These are phyloP conservation scores for Mesorhabditis spiculigera DNA, from an alignment of 2,888 invertebrate genomes.

Conservation along the genomic window DNA sequence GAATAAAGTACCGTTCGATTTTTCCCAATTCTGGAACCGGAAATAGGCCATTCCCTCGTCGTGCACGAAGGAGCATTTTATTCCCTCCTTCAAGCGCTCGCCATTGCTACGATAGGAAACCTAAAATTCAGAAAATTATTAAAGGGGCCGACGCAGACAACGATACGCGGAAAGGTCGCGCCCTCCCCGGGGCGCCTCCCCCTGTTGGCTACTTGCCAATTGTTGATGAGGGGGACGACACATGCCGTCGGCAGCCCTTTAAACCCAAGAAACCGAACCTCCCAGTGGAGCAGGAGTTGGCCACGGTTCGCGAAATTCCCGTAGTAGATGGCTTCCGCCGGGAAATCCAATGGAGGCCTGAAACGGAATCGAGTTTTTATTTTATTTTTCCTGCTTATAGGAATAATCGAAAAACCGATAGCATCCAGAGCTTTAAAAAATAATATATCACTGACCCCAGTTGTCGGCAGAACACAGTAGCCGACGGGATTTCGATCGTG, in stretches of 20 bases:
- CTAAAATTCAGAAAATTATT: too few species aligned
- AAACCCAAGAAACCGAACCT: not conserved
- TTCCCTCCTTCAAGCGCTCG: too few species aligned
- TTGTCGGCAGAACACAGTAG: not conserved
- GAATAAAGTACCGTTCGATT: not conserved
- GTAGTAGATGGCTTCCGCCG: not conserved
- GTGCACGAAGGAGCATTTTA: not conserved
- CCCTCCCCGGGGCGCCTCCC: not conserved
- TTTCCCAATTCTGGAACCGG: not conserved
- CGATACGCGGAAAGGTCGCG: not conserved
- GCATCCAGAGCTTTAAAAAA: too few species aligned
- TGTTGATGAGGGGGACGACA: too few species aligned
- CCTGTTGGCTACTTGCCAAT: not conserved
- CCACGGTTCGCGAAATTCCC: slow-evolving; percentile 2
- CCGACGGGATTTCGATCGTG: slow-evolving; percentile 3
- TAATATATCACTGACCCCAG: not conserved
- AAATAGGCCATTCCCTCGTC: not conserved
- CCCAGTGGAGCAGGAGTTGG: not conserved
- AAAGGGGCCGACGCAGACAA: too few species aligned
- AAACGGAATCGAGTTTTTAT: not conserved
- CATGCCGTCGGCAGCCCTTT: too few species aligned
- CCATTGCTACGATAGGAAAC: too few species aligned
- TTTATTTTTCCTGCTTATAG: too few species aligned
- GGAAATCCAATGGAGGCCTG: not conserved
- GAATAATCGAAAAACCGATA: too few species aligned